phyloP scores from a whole-genome alignment of 2,888 invertebrate species.

The Mesoligia furuncula region DNA sequence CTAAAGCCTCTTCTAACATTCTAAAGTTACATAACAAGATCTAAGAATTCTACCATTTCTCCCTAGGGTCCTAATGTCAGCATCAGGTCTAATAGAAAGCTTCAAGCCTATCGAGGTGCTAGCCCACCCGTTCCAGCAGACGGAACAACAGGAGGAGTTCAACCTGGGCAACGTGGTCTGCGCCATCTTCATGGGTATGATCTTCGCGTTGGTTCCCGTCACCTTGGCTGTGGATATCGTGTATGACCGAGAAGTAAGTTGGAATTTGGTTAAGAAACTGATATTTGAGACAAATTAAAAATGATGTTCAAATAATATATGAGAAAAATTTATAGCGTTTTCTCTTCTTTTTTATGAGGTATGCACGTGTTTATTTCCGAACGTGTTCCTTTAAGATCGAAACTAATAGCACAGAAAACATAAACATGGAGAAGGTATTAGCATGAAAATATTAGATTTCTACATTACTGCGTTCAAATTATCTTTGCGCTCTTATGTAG shows the following conservation, averaged over 20 bases:
- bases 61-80: constrained; percentile 81
- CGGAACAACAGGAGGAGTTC: constrained; percentile 93
- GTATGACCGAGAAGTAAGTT: constrained; percentile 94
- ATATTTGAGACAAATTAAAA: not conserved
- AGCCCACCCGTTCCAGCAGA: constrained; percentile 93
- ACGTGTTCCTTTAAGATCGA: not conserved
- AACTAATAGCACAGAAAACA: not conserved
- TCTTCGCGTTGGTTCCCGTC: constrained; percentile 94
- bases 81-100: constrained; percentile 79
- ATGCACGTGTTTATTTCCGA: not conserved
- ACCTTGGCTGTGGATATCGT: constrained; percentile 95
- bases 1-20: not conserved
- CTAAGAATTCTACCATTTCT: not conserved
- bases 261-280: not conserved
- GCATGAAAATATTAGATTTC: not conserved
- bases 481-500: not conserved
- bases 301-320: not conserved
- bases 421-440: not conserved
- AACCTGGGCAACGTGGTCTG: constrained; percentile 93
- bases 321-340: not conserved
- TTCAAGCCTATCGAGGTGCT: constrained; percentile 92
- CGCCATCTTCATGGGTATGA: constrained; percentile 95
- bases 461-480: not conserved
- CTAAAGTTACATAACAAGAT: not conserved
- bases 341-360: not conserved